These are phyloP conservation scores for Pseudochirops cupreus DNA, from an alignment of 2,797 vertebrate genomes.

Conservation along the genomic window DNA sequence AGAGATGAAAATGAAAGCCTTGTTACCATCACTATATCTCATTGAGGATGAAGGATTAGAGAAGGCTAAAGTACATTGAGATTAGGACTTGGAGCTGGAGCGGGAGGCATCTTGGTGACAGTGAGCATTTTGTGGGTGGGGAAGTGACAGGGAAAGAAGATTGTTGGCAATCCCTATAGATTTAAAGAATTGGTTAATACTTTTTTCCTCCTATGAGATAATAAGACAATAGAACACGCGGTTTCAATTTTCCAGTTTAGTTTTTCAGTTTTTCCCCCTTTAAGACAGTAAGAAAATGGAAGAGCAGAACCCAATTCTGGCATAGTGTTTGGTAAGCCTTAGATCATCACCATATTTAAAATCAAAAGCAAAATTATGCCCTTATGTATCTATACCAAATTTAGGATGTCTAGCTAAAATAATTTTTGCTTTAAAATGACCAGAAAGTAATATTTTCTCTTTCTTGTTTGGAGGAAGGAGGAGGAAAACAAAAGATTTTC, in stretches of 20 bases:
- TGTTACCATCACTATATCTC: background rate
- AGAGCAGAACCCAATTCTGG: background rate
- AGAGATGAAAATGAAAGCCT: background rate
- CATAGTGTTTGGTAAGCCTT: background rate
- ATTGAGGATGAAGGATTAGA: background rate
- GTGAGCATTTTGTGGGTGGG: background rate
- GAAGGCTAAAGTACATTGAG: background rate
- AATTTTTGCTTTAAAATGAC: background rate
- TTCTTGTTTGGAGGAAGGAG: background rate
- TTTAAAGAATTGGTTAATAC: background rate
- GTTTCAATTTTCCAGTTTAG: background rate
- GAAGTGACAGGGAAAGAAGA: background rate
- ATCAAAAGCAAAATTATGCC: background rate
- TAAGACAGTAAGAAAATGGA: background rate
- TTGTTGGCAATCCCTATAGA: background rate
- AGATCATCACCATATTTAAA: background rate
- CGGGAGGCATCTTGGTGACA: background rate
- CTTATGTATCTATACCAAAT: background rate
- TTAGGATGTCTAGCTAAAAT: background rate
- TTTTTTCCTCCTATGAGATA: background rate
- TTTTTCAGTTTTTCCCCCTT: background rate
- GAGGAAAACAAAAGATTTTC: background rate
- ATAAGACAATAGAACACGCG: background rate
- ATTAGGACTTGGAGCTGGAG: background rate
- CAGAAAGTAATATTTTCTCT: background rate